A percentile compares a stretch with the other conserved stretches of the same genome.
These are phyloP conservation scores for Typhlomys cinereus DNA, from an alignment of 2,113 vertebrate genomes.

Conservation along the genomic window DNA sequence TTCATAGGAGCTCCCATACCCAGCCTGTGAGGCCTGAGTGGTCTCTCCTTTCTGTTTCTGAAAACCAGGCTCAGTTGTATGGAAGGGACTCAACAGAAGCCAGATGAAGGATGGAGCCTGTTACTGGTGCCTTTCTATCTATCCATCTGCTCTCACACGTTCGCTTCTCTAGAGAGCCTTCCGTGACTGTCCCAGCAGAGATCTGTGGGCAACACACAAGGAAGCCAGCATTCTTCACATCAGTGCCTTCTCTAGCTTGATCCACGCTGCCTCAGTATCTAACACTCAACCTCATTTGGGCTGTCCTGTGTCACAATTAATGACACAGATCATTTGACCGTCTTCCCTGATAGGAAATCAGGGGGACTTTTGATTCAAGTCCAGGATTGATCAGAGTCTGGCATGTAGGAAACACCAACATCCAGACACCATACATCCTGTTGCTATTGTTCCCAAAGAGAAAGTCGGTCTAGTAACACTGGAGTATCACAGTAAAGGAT, in stretches of 20 bases:
- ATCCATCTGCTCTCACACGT: not conserved
- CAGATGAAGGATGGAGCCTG: fast-evolving
- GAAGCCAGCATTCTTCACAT: not conserved
- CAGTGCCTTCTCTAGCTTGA: not conserved
- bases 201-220: not conserved
- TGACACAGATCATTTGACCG: not conserved
- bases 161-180: not conserved
- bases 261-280: not conserved
- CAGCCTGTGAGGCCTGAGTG: not conserved
- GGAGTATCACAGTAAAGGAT: not conserved
- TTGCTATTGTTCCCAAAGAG: not conserved
- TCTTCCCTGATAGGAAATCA: not conserved
- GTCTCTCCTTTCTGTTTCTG: fast-evolving
- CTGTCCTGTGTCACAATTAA: not conserved
- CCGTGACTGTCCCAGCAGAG: not conserved
- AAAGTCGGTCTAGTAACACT: not conserved
- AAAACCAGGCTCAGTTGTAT: not conserved
- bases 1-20: not conserved
- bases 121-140: not conserved
- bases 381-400: fast-evolving
- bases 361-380: not conserved
- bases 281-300: no score
- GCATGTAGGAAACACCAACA: not conserved
- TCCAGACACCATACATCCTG: fast-evolving
- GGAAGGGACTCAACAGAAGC: not conserved